Base-by-base conservation (phyloP, 2,113 vertebrate genomes). In the Hepsetus odoe region DNA sequence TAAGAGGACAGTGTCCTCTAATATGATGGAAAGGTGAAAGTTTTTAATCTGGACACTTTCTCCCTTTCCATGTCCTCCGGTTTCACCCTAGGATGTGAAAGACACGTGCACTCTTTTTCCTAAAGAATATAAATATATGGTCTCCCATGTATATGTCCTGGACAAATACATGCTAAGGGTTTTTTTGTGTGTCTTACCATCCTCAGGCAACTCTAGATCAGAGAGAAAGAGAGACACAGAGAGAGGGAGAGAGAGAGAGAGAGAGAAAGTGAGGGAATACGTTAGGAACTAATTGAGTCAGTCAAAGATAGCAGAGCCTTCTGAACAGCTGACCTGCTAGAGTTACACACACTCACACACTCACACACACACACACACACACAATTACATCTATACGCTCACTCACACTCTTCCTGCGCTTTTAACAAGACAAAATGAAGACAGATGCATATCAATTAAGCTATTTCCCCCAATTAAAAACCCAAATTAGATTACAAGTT, bases 111-210 rank as follows among this genome's bases (percentile, higher is more conserved):
- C 40, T 58, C 70, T 44, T 38, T n/a, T 75, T 24, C 26, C 24
- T 65, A 32, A 51, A 61, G 42, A 35, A 51, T 42, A 66, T 42
- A 42, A 33, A 14, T 30, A 22, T 62, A n/a, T 59, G 64, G n/a
- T n/a, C n/a, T n/a, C n/a, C 12, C 80, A 81, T 78, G 80, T 79
- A 76, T 72, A 73, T 74, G 73, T 69, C 76, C 69, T 83, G 80
- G 75, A 86, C 74, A 88, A 76, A 88, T 80, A 89, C 42, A 85
- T 82, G 77, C 82, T 70, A 77, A 84, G 49, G 32, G 70, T 65
- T 77, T n/a, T n/a, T n/a, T 85, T n/a, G 44, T 83, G 87, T 87
- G 66, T 88, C 90, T 91, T 91, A 92, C 90, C 88, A 88, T 91
- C 89, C 14, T 90, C 85, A 82, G 88, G 88, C 76, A 90, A 85